Base-by-base conservation (phyloP, 2,797 vertebrate species). In the Halcyon chelicuti region DNA sequence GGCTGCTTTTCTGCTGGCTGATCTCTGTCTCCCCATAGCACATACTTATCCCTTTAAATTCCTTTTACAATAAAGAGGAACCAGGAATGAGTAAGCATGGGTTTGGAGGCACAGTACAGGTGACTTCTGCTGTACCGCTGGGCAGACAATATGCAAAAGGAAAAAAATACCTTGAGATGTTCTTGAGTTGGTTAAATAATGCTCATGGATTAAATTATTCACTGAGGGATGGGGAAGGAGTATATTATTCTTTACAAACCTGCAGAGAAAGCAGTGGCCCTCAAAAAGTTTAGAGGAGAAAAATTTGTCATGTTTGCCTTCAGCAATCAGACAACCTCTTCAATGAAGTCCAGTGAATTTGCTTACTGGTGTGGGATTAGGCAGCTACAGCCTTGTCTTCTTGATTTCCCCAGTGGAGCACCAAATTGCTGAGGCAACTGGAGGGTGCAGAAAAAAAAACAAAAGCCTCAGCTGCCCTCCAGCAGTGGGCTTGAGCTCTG, bases 391-490 rank as follows among this genome's bases (percentile, higher is more conserved):
- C n/a, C 40, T 40, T 47, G 15, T 51, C 13, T 31, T 42, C 31
- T 39, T 46, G 6, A 60, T 87, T 54, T 52, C 3, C n/a, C 12
- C 17, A 40, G 22, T 12, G 14, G 7, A 86, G 3, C 9, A 61
- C 2, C 33, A 42, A 68, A 65, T 25, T 85, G 22, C 0, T 0
- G 17, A 60, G 19, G 2, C 5, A 10, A 28, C 12, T 37, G 35
- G 57, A 80, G 23, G 8, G 2, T 76, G 46, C 17, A 31, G 40
- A 26, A 29, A 21, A 60, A 60, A 87, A 85, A 3, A 5, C 44
- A 39, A 52, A 73, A 79, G 9, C 28, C 12, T 63, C 39, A 55
- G 42, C 31, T 70, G 26, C 22, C 2, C 4, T 75, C 26, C 63
- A 78, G 40, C 22, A 67, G 18, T 49, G 10, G 18, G 25, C 18